Evolutionary conservation across 2,888 invertebrate genomes (phyloP).

Genomic region (Anarsia innoxiella): DNA sequence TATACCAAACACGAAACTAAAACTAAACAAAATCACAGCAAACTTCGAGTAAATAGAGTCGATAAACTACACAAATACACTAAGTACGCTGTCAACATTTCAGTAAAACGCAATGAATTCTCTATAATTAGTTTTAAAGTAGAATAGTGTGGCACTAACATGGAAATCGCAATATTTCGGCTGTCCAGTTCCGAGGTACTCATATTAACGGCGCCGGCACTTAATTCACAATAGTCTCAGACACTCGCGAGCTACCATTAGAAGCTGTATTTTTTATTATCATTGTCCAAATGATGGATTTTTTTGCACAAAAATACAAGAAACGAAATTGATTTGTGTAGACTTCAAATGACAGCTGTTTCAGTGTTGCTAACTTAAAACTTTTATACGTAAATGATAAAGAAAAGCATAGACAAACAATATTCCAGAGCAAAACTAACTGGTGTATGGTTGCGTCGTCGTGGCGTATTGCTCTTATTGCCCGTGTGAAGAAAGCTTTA

Average conservation of each 20-base stretch:
- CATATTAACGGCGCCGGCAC: constrained; percentile 41
- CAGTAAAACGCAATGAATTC: constrained; percentile 34
- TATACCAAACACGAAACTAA: background rate
- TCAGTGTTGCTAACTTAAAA: constrained; percentile 15
- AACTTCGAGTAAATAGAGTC: too few species aligned
- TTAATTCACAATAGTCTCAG: constrained; percentile 40
- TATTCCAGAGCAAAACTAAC: too few species aligned
- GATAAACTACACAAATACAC: background rate
- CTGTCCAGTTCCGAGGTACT: constrained; percentile 66
- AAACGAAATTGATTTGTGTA: constrained; percentile 30
- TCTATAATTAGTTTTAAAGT: constrained; percentile 49
- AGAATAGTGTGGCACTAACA: constrained; percentile 51
- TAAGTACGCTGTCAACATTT: constrained; percentile 16
- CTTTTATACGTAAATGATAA: background rate
- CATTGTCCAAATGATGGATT: constrained; percentile 58
- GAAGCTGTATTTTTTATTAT: constrained; percentile 54
- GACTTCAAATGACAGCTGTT: constrained; percentile 14
- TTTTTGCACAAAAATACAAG: constrained; percentile 53
- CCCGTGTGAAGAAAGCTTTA: too few species aligned
- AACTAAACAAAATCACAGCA: background rate
- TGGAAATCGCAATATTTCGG: constrained; percentile 65
- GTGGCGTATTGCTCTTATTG: too few species aligned
- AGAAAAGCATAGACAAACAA: too few species aligned
- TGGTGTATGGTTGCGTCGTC: too few species aligned
- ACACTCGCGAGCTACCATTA: constrained; percentile 45